These are phyloP conservation scores for Calephelis perditalis DNA, from an alignment of 2,888 invertebrate genomes.

Conservation along the genomic window DNA sequence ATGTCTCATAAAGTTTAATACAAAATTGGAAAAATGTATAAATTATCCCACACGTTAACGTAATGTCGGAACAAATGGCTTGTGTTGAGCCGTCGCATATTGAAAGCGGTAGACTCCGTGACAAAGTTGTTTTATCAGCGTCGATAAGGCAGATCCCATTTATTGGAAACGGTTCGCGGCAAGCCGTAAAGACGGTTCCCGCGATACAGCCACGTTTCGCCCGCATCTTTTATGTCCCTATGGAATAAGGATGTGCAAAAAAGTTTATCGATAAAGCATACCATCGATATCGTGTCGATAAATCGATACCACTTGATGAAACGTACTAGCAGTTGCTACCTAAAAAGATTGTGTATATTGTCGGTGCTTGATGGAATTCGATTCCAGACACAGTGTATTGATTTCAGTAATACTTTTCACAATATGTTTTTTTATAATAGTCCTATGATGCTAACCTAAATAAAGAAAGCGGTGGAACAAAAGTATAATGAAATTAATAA, in stretches of 20 bases:
- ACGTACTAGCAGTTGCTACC: too few relatives aligned
- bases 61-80: conserved; percentile 63
- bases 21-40: conserved; percentile 39
- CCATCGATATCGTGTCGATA: too few relatives aligned
- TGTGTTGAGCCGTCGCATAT: conserved; percentile 50
- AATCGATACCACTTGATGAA: too few relatives aligned
- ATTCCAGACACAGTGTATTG: too few relatives aligned
- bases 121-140: conserved; percentile 69
- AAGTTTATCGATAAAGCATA: background rate
- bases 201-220: conserved; percentile 58
- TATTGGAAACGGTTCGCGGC: conserved; percentile 25
- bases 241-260: conserved; percentile 33
- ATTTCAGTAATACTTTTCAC: too few relatives aligned
- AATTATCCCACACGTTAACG: conserved; percentile 57
- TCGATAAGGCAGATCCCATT: conserved; percentile 38
- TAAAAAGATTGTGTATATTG: too few relatives aligned
- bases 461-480: too few relatives aligned
- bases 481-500: too few relatives aligned
- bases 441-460: too few relatives aligned
- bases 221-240: conserved; percentile 59
- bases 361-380: too few relatives aligned
- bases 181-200: conserved; percentile 36
- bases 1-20: too few relatives aligned
- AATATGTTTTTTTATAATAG: too few relatives aligned
- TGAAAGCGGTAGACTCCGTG: conserved; percentile 50